Conservation (phyloP, 2,888 invertebrate species). For the Drosophila vallismaia region DNA sequence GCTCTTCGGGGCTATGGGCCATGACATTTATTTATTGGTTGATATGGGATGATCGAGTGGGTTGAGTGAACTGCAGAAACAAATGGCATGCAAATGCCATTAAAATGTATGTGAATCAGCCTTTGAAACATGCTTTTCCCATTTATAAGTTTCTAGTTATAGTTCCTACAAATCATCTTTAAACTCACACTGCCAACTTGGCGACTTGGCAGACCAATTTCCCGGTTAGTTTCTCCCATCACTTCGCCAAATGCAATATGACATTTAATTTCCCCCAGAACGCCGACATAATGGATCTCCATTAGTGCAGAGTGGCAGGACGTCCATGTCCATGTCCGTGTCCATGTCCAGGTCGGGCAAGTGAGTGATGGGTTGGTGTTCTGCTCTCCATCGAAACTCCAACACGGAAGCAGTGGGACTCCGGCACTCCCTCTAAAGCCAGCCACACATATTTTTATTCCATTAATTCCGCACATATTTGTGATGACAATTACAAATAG, state of each 20-base stretch:
- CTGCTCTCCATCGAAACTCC: neutral
- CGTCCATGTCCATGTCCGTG: constrained; percentile 6
- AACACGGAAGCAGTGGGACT: constrained; percentile 4
- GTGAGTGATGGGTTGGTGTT: constrained; percentile 25
- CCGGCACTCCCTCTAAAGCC: neutral
- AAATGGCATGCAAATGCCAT: constrained; percentile 1
- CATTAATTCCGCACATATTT: constrained; percentile 29
- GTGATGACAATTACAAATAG: constrained; percentile 25
- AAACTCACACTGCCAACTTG: neutral
- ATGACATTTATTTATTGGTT: constrained; percentile 38
- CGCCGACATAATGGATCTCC: constrained; percentile 34
- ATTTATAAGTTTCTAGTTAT: neutral
- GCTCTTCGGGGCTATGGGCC: constrained; percentile 6
- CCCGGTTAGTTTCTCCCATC: constrained; percentile 10
- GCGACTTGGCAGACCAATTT: constrained; percentile 21
- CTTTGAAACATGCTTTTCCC: neutral
- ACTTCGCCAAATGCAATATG: constrained; percentile 36
- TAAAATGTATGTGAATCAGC: neutral
- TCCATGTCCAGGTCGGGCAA: neutral
- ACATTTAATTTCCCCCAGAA: constrained; percentile 45
- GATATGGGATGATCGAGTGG: constrained; percentile 32
- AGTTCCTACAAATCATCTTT: neutral
- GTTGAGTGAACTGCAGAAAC: constrained; percentile 27
- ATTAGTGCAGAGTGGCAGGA: constrained; percentile 38
- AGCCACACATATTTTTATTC: constrained; percentile 5